Base-by-base conservation (phyloP, 1,140 invertebrate species). In the Palaemon carinicauda region DNA sequence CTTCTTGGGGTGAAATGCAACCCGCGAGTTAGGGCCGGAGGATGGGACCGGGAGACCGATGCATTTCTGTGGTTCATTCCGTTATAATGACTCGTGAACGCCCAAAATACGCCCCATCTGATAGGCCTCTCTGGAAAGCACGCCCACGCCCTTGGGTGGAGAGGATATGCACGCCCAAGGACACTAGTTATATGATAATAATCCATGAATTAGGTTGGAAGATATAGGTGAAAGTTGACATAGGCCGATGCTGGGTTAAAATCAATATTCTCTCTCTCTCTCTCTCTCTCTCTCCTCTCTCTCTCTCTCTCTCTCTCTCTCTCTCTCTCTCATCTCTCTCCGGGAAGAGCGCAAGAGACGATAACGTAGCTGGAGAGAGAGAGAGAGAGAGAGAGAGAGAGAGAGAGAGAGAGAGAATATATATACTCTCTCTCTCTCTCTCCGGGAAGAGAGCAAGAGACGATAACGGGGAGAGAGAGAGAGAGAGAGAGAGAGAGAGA, bases 401-500 rank as follows among this genome's bases (percentile, higher is more conserved):
- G 56, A n/a, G 5, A n/a, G 19, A 14, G 10, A 65, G 0, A 14
- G 19, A n/a, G 56, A 41, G 33, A 41, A 41, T n/a, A 41, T 41
- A 9, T 9, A 41, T 3, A 41, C 33, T 41, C 33, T 41, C 33
- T 9, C 33, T 41, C 21, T 24, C 14, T 24, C 31, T 14, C 9
- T n/a, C 2, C 9, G 65, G 9, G 24, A 15, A 27, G 19, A 78
- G 19, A 10, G 52, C 5, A 19, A 51, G 41, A 78, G 75, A 78
- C 14, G 52, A 12, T 17, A 1, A 78, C 33, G 52, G 75, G 52
- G 75, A 78, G 41, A 78, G 75, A 78, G 75, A 78, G 41, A 78
- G 33, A 78, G 75, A 78, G 31, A 78, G 75, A 78, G 41, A 78
- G 75, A 78, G 75, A 50, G 75, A 78, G 41, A 51, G 75, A 51